A percentile compares a stretch with the other conserved stretches of the same genome.
Conservation (phyloP, 2,888 invertebrate genomes). For the Allophyes oxyacanthae region DNA sequence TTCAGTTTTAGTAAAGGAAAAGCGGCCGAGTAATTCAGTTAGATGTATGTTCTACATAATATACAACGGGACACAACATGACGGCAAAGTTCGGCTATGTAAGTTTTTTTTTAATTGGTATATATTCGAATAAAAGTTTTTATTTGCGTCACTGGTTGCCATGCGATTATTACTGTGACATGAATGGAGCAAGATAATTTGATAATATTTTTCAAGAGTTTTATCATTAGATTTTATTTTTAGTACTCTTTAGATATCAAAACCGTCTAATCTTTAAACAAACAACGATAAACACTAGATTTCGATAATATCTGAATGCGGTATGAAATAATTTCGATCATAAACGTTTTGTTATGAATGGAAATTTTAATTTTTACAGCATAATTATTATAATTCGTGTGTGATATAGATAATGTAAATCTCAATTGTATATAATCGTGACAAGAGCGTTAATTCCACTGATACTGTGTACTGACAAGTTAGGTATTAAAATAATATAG, state of each 20-base stretch:
- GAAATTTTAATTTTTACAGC: slow-evolving; percentile 56
- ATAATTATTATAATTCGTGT: slow-evolving; percentile 38
- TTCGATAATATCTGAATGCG: slow-evolving; percentile 10
- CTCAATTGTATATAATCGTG: slow-evolving; percentile 55
- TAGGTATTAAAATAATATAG: slow-evolving; percentile 9
- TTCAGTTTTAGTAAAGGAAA: slow-evolving; percentile 84
- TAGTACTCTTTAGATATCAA: slow-evolving; percentile 24
- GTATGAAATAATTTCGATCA: slow-evolving; percentile 24
- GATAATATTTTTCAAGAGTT: slow-evolving; percentile 21
- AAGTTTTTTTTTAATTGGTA: slow-evolving; percentile 68
- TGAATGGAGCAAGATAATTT: slow-evolving; percentile 31
- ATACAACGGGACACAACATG: slow-evolving; percentile 90
- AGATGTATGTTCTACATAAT: slow-evolving; percentile 88
- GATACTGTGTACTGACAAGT: slow-evolving; percentile 18
- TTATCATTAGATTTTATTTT: slow-evolving; percentile 34
- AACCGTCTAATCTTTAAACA: slow-evolving; percentile 36
- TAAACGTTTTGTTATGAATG: slow-evolving; percentile 60
- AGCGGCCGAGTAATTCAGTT: slow-evolving; percentile 85
- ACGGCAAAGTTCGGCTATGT: slow-evolving; percentile 90
- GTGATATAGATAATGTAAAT: slow-evolving; percentile 54
- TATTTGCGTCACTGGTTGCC: slow-evolving; percentile 32
- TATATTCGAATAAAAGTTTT: slow-evolving; percentile 24
- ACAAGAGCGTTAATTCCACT: slow-evolving; percentile 33
- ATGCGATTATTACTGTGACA: slow-evolving; percentile 26
- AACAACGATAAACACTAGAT: slow-evolving; percentile 27